A percentile compares a stretch with the other conserved stretches of the same genome.
Conservation (phyloP, 1,140 invertebrate genomes). For the Sminthurinus signatus region DNA sequence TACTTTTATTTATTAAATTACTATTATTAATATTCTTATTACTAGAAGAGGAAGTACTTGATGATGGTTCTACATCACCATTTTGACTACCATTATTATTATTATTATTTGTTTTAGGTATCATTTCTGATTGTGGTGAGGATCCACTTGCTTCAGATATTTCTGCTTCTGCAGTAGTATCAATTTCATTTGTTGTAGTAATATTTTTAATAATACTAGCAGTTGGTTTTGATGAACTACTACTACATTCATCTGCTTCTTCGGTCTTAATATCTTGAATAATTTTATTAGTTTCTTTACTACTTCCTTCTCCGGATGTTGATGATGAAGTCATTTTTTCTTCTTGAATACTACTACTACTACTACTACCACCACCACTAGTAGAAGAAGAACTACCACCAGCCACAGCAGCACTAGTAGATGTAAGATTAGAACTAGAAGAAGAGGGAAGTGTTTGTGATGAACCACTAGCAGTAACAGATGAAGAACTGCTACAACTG, state of each 20-base stretch:
- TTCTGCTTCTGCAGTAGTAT: conserved; percentile 12
- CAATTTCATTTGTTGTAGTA: neutral
- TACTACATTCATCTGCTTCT: too few relatives aligned
- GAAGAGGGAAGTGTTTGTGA: conserved; percentile 22
- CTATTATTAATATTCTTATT: too few relatives aligned
- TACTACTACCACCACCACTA: too few relatives aligned
- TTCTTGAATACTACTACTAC: neutral
- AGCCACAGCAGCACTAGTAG: too few relatives aligned
- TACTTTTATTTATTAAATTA: neutral
- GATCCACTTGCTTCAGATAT: neutral
- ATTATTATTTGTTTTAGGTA: too few relatives aligned
- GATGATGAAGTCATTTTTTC: neutral
- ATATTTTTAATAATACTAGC: too few relatives aligned
- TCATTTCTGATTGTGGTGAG: neutral
- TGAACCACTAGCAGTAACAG: neutral
- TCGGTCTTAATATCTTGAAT: too few relatives aligned
- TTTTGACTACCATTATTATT: conserved; percentile 4
- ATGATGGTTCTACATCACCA: conserved; percentile 15
- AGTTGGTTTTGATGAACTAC: neutral
- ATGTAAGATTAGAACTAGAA: too few relatives aligned
- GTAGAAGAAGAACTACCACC: too few relatives aligned
- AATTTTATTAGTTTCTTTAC: too few relatives aligned
- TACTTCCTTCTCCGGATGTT: conserved; percentile 1
- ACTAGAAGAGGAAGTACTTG: too few relatives aligned
- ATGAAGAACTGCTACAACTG: conserved; percentile 43